A percentile compares a stretch with the other conserved stretches of the same genome.
Evolutionary conservation across 1,140 invertebrate species (phyloP).

Genomic region (Ptiloglossa arizonensis): DNA sequence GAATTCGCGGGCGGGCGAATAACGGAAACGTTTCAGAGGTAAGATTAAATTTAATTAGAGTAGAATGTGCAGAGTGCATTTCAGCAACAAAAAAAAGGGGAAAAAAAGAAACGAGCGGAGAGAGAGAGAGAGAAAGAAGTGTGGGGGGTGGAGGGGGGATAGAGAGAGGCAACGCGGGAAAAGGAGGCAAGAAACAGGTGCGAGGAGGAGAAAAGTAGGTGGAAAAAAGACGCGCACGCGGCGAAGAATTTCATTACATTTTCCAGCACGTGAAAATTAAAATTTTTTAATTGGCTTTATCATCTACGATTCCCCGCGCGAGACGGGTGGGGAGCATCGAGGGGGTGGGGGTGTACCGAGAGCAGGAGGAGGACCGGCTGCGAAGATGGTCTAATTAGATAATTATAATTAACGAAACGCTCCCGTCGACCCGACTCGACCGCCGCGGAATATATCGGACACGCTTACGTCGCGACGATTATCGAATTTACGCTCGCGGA

Average conservation of each 20-base stretch:
- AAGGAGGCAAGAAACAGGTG: neutral
- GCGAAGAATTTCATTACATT: slow-evolving; percentile 54
- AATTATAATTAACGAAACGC: slow-evolving; percentile 45
- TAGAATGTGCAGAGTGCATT: slow-evolving; percentile 51
- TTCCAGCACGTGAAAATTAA: slow-evolving; percentile 54
- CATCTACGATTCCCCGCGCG: slow-evolving; percentile 28
- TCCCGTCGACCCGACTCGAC: neutral
- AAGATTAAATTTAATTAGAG: slow-evolving; percentile 55
- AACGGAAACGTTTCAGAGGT: slow-evolving; percentile 41
- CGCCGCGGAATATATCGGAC: slow-evolving; percentile 6
- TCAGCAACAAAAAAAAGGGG: slow-evolving; percentile 42
- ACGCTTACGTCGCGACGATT: slow-evolving; percentile 52
- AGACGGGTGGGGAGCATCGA: too few relatives aligned
- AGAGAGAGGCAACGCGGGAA: neutral
- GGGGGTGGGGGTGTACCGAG: too few relatives aligned
- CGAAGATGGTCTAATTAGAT: slow-evolving; percentile 50
- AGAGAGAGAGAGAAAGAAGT: neutral
- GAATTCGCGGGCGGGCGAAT: slow-evolving; percentile 34
- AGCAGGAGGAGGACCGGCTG: neutral
- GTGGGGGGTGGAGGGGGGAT: neutral
- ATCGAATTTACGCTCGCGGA: slow-evolving; percentile 58
- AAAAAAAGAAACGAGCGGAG: neutral
- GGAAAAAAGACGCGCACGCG: slow-evolving; percentile 30
- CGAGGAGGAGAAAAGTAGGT: neutral
- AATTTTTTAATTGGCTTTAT: slow-evolving; percentile 54